Evolutionary conservation across 1,140 invertebrate species (phyloP), one percentile per base, ranked within the genome.

Genomic region (Chlorops oryzae): DNA sequence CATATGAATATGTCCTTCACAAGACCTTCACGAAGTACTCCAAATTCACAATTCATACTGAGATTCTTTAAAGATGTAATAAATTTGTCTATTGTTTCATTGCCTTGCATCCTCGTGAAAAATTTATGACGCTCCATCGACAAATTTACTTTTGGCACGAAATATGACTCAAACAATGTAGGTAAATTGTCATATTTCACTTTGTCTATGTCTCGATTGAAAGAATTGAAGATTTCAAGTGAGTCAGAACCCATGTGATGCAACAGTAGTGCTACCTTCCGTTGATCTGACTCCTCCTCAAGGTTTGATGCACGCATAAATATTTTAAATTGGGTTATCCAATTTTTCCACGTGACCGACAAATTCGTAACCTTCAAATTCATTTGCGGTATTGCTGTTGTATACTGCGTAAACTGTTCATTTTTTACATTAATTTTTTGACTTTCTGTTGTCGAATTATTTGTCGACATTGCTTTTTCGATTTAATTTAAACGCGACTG

Each of bases 41-140:
- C 18, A 27, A 62, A 60, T 18, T 60, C 59, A 52, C 59, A 62
- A 5, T 25, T 50, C 10, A 39, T n/a, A n/a, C 56, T 50, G 24
- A 59, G 18, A 40, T 59, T 60, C 9, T 49, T 51, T 10, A 62
- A 37, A 20, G 53, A 49, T 35, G 51, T 55, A 13, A 47, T 35
- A 45, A 52, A 62, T 35, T 55, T 47, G 10, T 60, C 51, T 22
- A 59, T 35, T 18, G 47, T 39, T 25, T 60, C 60, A 21, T 27
- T 18, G 27, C 51, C n/a, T 52, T 63, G 61, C 42, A 55, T 57
- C 17, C 52, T 12, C 44, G 27, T 59, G 39, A 63, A 57, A 55
- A 63, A 61, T 37, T 54, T 56, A 25, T 57, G 59, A 13, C 57
- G 34, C 47, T 63, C 57, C 20, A 63, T 50, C 2, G 56, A 52